Evolutionary conservation across 2,113 vertebrate genomes (phyloP).

Genomic region (Crocuta crocuta): DNA sequence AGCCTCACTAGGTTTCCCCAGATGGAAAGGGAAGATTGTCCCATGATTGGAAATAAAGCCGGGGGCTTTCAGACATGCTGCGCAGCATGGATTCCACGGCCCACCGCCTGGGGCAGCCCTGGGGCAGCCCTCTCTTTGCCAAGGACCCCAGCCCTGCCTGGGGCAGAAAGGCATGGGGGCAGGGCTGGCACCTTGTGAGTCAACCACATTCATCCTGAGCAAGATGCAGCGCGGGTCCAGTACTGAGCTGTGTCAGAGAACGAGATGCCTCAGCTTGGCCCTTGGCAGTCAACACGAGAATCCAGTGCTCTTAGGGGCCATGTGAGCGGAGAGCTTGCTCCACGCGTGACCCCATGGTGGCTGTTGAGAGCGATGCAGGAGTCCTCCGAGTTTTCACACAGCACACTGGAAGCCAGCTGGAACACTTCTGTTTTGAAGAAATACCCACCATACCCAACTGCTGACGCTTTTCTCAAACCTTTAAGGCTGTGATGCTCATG

Average conservation of each 20-base stretch:
- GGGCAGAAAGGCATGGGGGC: rapidly evolving
- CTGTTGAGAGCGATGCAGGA: not conserved
- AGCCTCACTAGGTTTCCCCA: not conserved
- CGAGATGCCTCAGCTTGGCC: not conserved
- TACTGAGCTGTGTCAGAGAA: not conserved
- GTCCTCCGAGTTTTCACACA: not conserved
- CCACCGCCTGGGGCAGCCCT: not conserved
- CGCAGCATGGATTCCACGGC: rapidly evolving
- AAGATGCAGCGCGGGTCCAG: rapidly evolving
- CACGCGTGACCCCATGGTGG: not conserved
- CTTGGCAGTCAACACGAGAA: not conserved
- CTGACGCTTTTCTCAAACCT: not conserved
- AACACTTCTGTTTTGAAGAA: not conserved
- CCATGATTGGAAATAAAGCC: rapidly evolving
- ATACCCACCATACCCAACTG: not conserved
- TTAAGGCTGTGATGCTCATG: rapidly evolving
- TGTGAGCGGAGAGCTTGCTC: not conserved
- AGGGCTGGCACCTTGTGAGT: rapidly evolving
- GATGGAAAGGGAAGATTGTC: not conserved
- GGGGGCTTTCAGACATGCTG: not conserved
- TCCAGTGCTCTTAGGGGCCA: not conserved
- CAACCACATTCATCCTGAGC: not conserved
- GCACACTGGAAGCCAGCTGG: not conserved
- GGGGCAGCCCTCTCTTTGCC: not conserved
- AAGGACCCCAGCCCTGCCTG: rapidly evolving